Base-by-base conservation (phyloP, 2,113 vertebrate genomes). In the Ahaetulla prasina region DNA sequence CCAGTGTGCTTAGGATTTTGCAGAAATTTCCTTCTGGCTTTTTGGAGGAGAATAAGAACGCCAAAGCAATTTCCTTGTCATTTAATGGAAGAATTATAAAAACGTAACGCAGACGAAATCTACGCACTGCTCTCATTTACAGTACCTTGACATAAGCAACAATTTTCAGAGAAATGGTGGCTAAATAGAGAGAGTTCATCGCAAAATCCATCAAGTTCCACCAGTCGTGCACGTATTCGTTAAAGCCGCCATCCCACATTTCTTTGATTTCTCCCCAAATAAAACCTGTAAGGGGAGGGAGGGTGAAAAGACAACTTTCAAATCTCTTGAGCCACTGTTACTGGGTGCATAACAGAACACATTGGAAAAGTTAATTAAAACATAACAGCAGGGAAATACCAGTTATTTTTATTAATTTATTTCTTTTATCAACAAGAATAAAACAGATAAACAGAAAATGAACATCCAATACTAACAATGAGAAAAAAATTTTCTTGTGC, bases 221-320 rank as follows among this genome's bases (percentile, higher is more conserved):
- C 99, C 99, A 99, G 96, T 99, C 99, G 0, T 99, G 99, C 30
- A 99, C 98, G 0, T 99, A 99, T 96, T 99, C 99, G 60, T 98
- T 99, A 97, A 99, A 99, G 93, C 99, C 99, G 52, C 99, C 99
- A 52, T 99, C 98, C 99, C 99, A 99, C 99, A 99, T 99, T 95
- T 99, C 98, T 89, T 99, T 99, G 95, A 99, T 99, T 97, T 99
- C 99, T 93, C 99, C 99, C 99, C 99, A 99, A 96, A 99, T 99
- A 96, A 99, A 99, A 95, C 99, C 99, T 99, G 95, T 87, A 27
- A 87, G 93, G 91, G 94, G 90, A 95, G 88, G 95, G 80, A 18
- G 35, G 54, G 39, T 20, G 9, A 39, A 88, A 54, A 54, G 2
- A 45, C 20, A 60, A 25, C 92, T 49, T 92, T 96, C 43, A 92